These are phyloP conservation scores for Cairina moschata DNA, from an alignment of 2,113 vertebrate genomes.

Conservation along the genomic window DNA sequence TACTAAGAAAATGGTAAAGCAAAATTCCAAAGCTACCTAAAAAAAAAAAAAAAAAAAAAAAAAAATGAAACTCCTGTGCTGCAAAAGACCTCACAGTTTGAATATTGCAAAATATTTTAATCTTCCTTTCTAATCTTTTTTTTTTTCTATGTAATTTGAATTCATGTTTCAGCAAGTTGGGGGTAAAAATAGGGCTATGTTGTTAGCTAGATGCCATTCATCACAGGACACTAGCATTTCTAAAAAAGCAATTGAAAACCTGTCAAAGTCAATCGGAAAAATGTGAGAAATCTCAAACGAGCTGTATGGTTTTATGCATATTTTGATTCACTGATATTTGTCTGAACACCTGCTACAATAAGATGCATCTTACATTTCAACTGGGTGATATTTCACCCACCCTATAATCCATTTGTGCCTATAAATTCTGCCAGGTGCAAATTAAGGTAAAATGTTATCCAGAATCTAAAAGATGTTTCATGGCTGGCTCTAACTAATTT, in stretches of 20 bases:
- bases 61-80: not conserved
- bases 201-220: not conserved
- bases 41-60: not conserved
- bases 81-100: not conserved
- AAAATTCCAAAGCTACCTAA: not conserved
- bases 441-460: slow-evolving; percentile 18
- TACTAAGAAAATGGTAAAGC: rapidly evolving
- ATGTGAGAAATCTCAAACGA: not conserved
- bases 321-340: not conserved
- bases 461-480: not conserved
- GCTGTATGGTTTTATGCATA: not conserved
- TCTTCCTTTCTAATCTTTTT: not conserved
- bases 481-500: not conserved
- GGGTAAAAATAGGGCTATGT: not conserved
- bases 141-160: not conserved
- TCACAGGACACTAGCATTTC: not conserved
- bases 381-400: not conserved
- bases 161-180: not conserved
- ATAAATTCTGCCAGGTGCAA: not conserved
- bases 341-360: not conserved
- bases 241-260: not conserved
- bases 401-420: not conserved
- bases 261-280: not conserved
- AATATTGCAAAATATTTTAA: not conserved
- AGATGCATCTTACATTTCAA: not conserved